Conservation (phyloP, 2,113 vertebrate species). For the Salvelinus alpinus region DNA sequence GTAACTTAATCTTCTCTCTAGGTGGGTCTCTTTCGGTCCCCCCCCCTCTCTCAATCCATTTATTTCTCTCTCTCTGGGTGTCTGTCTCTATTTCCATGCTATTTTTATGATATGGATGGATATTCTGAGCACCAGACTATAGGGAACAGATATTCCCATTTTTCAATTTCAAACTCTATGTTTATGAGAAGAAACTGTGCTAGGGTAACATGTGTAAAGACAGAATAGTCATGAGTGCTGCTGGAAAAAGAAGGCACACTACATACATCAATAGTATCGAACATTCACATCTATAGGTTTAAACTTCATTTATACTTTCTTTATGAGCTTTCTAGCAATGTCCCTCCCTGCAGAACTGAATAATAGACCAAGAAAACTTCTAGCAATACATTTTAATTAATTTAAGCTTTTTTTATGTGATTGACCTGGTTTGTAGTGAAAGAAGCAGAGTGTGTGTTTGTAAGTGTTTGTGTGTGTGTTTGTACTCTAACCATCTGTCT, state of each 20-base stretch:
- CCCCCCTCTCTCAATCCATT: background rate
- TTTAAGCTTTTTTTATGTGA: too few species aligned
- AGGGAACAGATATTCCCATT: background rate
- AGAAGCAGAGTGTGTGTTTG: too few species aligned
- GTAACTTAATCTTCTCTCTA: conserved; percentile 60
- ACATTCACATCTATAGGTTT: background rate
- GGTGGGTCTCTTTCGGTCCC: background rate
- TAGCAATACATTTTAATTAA: too few species aligned
- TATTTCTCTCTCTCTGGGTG: conserved; percentile 10
- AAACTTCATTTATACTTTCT: too few species aligned
- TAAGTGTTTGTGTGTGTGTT: too few species aligned
- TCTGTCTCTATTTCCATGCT: background rate
- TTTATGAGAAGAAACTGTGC: background rate
- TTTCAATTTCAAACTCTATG: background rate
- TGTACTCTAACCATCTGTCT: background rate
- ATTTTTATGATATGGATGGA: background rate
- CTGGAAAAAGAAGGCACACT: background rate
- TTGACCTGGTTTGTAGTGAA: too few species aligned
- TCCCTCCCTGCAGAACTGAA: too few species aligned
- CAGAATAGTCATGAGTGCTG: background rate
- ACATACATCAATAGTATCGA: background rate
- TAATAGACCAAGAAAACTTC: too few species aligned
- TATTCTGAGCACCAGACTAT: background rate
- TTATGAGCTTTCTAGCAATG: too few species aligned
- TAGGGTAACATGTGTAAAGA: background rate